Conservation (phyloP, 2,888 invertebrate genomes). For the Eupithecia inturbata region DNA sequence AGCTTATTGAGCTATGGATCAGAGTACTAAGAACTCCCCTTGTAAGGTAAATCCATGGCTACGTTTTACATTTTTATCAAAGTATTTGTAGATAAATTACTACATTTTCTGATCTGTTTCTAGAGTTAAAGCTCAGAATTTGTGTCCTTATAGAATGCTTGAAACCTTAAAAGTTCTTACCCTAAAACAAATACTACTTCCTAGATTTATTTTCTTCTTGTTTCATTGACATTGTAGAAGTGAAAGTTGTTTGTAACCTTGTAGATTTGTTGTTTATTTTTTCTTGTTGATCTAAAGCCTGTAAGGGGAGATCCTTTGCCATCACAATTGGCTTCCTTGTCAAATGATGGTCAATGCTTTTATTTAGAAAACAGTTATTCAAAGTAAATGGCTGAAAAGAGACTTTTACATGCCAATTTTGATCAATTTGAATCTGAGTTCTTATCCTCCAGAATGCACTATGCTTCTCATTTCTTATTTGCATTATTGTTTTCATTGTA, state of each 20-base stretch:
- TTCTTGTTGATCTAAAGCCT: conserved; percentile 26
- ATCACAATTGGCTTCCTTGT: conserved; percentile 21
- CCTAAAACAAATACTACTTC: background rate
- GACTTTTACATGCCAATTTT: conserved; percentile 5
- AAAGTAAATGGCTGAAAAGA: conserved; percentile 3
- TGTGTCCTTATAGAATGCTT: conserved; percentile 25
- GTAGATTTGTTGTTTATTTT: conserved; percentile 28
- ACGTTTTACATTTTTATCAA: conserved; percentile 56
- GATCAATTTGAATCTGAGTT: background rate
- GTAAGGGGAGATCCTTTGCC: conserved; percentile 49
- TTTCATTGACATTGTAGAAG: conserved; percentile 27
- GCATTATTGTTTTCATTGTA: conserved; percentile 46
- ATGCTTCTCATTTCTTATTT: conserved; percentile 60
- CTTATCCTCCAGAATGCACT: conserved; percentile 54
- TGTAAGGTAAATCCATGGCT: conserved; percentile 79
- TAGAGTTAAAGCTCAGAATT: conserved; percentile 26
- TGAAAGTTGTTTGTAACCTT: conserved; percentile 35
- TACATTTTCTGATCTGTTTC: conserved; percentile 43
- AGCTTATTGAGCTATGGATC: conserved; percentile 77
- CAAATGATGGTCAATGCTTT: conserved; percentile 25
- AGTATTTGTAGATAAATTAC: conserved; percentile 49
- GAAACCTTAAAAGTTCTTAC: conserved; percentile 17
- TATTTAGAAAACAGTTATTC: conserved; percentile 5
- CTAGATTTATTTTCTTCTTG: conserved; percentile 18
- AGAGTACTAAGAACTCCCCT: conserved; percentile 77